Evolutionary conservation across 2,888 invertebrate species (phyloP).

Genomic region (Tuta absoluta): DNA sequence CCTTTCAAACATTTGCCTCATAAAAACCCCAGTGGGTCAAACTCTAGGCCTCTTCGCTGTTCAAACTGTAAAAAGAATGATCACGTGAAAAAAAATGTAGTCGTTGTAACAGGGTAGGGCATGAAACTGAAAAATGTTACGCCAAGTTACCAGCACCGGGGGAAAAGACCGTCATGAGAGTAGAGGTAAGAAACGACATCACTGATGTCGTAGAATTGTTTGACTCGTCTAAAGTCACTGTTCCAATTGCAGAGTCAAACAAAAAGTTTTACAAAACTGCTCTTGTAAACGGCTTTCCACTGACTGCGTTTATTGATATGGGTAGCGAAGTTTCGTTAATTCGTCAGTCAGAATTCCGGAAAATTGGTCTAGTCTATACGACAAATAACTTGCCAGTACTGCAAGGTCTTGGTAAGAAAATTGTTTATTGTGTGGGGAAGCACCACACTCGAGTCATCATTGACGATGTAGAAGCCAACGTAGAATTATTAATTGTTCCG

Average conservation of each 20-base stretch:
- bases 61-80: constrained; percentile 22
- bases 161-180: neutral
- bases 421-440: constrained; percentile 23
- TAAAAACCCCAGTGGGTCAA: neutral
- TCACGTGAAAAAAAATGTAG: constrained; percentile 23
- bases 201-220: neutral
- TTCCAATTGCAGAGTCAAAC: neutral
- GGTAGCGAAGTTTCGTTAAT: constrained; percentile 27
- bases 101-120: constrained; percentile 19
- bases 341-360: neutral
- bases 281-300: constrained; percentile 16
- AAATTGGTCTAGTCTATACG: constrained; percentile 10
- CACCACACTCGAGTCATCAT: constrained; percentile 12
- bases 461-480: constrained; percentile 16
- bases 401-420: constrained; percentile 28
- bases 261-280: constrained; percentile 26
- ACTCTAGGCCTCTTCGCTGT: too few relatives aligned
- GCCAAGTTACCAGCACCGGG: neutral
- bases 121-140: neutral
- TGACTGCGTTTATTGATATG: constrained; percentile 25
- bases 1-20: too few relatives aligned
- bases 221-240: too few relatives aligned
- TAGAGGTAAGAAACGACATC: too few relatives aligned
- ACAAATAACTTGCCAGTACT: too few relatives aligned
- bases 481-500: constrained; percentile 27